A percentile compares a stretch with the other conserved stretches of the same genome.
These are phyloP conservation scores for Corydoras sp. DNA, from an alignment of 2,113 vertebrate genomes.

Conservation along the genomic window DNA sequence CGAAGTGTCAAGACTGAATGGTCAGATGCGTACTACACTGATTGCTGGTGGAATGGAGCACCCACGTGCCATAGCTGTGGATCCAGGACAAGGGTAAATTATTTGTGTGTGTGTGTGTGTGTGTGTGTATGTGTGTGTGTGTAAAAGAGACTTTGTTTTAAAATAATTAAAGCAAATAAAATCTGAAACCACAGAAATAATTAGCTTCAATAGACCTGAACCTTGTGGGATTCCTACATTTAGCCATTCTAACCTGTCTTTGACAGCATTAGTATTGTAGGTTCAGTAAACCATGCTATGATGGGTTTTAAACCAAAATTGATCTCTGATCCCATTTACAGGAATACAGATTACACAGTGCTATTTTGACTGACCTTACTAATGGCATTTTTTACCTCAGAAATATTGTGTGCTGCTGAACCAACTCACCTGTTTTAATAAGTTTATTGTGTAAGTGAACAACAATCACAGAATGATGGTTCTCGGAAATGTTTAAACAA, in stretches of 20 bases:
- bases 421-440: conserved; percentile 6
- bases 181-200: too few species aligned
- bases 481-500: background rate
- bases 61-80: conserved; percentile 79
- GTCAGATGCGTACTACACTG: conserved; percentile 72
- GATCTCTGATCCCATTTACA: too few species aligned
- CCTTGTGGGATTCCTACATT: too few species aligned
- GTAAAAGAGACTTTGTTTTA: background rate
- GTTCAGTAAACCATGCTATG: too few species aligned
- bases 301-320: too few species aligned
- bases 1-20: conserved; percentile 80
- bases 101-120: too few species aligned
- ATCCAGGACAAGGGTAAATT: conserved; percentile 79
- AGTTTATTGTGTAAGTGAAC: background rate
- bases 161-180: too few species aligned
- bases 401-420: background rate
- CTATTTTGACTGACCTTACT: background rate
- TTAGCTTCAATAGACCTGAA: too few species aligned
- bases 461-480: background rate
- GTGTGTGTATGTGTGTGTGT: background rate
- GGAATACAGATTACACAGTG: background rate
- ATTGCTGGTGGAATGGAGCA: conserved; percentile 85
- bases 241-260: too few species aligned
- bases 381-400: background rate
- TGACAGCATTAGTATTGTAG: too few species aligned